Percentiles rank a stretch among this genome's conserved stretches.
Conservation (phyloP, 23 tunicate genomes). For the Phallusia fumigata region DNA sequence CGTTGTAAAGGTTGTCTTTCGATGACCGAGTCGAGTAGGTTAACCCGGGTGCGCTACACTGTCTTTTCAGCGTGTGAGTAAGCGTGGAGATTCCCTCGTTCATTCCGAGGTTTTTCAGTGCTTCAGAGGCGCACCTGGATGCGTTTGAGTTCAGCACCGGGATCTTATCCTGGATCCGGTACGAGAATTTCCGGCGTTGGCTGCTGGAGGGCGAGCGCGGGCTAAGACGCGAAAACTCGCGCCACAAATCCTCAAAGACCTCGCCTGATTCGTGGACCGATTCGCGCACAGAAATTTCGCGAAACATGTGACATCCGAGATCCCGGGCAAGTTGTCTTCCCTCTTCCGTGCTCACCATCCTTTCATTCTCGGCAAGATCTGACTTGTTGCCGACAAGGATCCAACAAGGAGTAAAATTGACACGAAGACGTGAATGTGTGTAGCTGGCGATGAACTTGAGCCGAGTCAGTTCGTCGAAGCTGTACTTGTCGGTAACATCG, state of each 20-base stretch:
- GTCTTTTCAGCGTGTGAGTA: slow-evolving; percentile 29
- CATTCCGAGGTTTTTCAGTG: neutral
- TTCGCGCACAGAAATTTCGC: slow-evolving; percentile 80
- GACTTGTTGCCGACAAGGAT: slow-evolving; percentile 66
- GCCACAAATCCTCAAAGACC: slow-evolving; percentile 68
- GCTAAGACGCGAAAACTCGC: slow-evolving; percentile 58
- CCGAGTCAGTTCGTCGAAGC: slow-evolving; percentile 77
- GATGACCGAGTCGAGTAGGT: neutral
- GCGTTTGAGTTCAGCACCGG: slow-evolving; percentile 56
- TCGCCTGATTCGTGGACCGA: slow-evolving; percentile 62
- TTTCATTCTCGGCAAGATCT: slow-evolving; percentile 67
- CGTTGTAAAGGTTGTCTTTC: slow-evolving; percentile 27
- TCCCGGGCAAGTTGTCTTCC: slow-evolving; percentile 74
- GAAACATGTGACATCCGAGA: slow-evolving; percentile 67
- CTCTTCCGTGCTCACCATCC: slow-evolving; percentile 62
- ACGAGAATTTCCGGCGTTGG: slow-evolving; percentile 48
- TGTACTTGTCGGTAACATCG: slow-evolving; percentile 84
- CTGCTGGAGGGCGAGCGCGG: slow-evolving; percentile 83
- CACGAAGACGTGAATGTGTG: slow-evolving; percentile 52
- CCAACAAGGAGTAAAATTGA: slow-evolving; percentile 64
- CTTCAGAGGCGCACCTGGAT: slow-evolving; percentile 52
- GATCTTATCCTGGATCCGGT: slow-evolving; percentile 62
- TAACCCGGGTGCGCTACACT: slow-evolving; percentile 32
- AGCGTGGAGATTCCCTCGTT: slow-evolving; percentile 33
- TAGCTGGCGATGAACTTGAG: slow-evolving; percentile 76